Conservation (phyloP, 2,888 invertebrate genomes). For the Sylvicola fuscatus region DNA sequence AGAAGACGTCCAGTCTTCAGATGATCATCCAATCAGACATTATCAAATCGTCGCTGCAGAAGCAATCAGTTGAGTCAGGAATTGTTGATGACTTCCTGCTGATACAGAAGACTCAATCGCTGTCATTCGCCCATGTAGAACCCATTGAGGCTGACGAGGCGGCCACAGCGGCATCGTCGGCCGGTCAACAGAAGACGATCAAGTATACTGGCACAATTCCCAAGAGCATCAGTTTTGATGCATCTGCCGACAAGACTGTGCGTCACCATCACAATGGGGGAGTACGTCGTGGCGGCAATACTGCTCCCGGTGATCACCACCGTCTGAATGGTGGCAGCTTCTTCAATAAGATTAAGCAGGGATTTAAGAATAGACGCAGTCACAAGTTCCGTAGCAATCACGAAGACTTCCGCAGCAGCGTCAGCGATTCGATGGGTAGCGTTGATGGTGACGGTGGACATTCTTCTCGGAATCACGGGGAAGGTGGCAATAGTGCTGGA, state of each 20-base stretch:
- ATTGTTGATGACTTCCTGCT: constrained; percentile 13
- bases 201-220: constrained; percentile 68
- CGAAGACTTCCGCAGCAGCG: constrained; percentile 6
- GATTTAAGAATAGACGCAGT: constrained; percentile 40
- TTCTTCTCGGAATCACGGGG: background rate
- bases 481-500: constrained; percentile 5
- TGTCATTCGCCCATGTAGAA: constrained; percentile 4
- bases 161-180: background rate
- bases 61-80: constrained; percentile 1
- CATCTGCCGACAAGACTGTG: constrained; percentile 51
- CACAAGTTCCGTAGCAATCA: constrained; percentile 18
- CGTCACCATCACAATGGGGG: constrained; percentile 26
- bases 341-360: constrained; percentile 50
- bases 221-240: constrained; percentile 81
- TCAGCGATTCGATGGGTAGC: background rate
- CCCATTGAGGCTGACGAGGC: constrained; percentile 1
- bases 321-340: constrained; percentile 33
- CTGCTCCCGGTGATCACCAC: constrained; percentile 11
- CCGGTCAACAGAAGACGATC: constrained; percentile 20
- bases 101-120: constrained; percentile 13
- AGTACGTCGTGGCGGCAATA: constrained; percentile 20
- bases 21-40: background rate
- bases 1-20: constrained; percentile 5
- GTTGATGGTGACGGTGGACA: background rate
- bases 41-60: constrained; percentile 4